phyloP scores from a whole-genome alignment of 2,888 invertebrate genomes.

The Xestoiulus laeticollis region DNA sequence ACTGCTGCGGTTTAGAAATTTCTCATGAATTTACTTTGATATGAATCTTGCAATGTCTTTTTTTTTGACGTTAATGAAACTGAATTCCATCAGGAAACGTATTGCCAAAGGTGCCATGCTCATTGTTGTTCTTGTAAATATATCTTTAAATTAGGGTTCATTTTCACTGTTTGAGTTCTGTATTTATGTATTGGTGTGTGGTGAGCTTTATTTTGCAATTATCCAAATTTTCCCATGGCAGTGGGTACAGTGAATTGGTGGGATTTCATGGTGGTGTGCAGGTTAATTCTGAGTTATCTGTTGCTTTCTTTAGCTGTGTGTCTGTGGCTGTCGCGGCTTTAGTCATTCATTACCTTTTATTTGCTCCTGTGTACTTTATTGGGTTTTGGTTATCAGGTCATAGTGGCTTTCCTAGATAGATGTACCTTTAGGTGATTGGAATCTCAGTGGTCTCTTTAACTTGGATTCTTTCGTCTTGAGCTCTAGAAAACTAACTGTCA shows the following conservation, averaged over 20 bases:
- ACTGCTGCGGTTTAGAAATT: neutral
- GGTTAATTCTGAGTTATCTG: slow-evolving; percentile 46
- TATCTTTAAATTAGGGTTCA: neutral
- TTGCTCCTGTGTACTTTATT: slow-evolving; percentile 43
- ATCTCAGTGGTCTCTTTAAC: slow-evolving; percentile 16
- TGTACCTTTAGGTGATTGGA: slow-evolving; percentile 40
- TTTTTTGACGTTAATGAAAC: neutral
- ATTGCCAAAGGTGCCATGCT: neutral
- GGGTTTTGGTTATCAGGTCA: slow-evolving; percentile 34
- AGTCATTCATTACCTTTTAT: slow-evolving; percentile 23
- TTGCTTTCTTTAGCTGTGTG: slow-evolving; percentile 43
- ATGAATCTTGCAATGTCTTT: neutral
- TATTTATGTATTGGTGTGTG: slow-evolving; percentile 46
- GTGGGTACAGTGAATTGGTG: slow-evolving; percentile 40
- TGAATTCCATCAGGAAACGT: neutral
- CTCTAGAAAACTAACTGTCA: neutral
- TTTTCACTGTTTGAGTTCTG: slow-evolving; percentile 43
- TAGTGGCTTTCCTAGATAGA: slow-evolving; percentile 30
- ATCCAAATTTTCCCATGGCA: slow-evolving; percentile 40
- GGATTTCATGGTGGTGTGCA: slow-evolving; percentile 48
- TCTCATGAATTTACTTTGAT: neutral
- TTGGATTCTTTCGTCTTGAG: neutral
- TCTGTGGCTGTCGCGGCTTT: slow-evolving; percentile 44
- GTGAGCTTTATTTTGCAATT: slow-evolving; percentile 44
- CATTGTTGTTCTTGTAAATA: slow-evolving; percentile 13